Conservation (phyloP, 1,140 invertebrate genomes). For the Drosophila mojavensis region DNA sequence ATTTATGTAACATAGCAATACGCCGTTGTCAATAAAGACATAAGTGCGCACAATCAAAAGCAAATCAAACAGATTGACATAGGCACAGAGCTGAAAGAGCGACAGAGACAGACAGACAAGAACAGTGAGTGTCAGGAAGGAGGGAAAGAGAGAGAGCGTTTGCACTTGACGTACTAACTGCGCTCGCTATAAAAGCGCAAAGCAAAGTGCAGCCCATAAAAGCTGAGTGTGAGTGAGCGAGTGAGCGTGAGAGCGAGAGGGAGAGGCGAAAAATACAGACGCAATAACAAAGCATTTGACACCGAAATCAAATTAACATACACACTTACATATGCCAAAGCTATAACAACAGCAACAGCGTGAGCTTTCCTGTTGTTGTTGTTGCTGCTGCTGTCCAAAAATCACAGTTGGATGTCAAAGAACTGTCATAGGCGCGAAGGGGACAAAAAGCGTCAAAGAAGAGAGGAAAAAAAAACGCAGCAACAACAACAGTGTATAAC, state of each 20-base stretch:
- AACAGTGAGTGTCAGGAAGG: too few species aligned
- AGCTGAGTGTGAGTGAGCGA: conserved; percentile 16
- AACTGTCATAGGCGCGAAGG: conserved; percentile 54
- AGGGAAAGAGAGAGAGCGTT: too few species aligned
- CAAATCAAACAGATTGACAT: conserved; percentile 67
- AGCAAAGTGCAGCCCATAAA: conserved; percentile 71
- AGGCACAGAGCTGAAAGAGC: conserved; percentile 7
- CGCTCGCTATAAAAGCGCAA: conserved; percentile 63
- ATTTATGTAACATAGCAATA: conserved; percentile 62
- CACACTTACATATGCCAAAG: conserved; percentile 61
- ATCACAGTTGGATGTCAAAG: conserved; percentile 70
- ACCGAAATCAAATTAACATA: conserved; percentile 81
- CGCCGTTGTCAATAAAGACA: conserved; percentile 76
- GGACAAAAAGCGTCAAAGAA: conserved; percentile 1
- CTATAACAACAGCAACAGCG: conserved; percentile 31
- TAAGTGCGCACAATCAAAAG: conserved; percentile 75
- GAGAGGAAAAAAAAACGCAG: background rate
- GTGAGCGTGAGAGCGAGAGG: conserved; percentile 21
- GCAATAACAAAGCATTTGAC: conserved; percentile 65
- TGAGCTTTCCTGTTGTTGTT: conserved; percentile 18
- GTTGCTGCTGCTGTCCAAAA: conserved; percentile 42
- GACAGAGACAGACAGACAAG: background rate
- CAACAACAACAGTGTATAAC: conserved; percentile 38
- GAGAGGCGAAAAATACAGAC: background rate
- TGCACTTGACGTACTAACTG: conserved; percentile 34